These are phyloP conservation scores for Pissodes strobi DNA, from an alignment of 1,140 invertebrate genomes.

Conservation along the genomic window DNA sequence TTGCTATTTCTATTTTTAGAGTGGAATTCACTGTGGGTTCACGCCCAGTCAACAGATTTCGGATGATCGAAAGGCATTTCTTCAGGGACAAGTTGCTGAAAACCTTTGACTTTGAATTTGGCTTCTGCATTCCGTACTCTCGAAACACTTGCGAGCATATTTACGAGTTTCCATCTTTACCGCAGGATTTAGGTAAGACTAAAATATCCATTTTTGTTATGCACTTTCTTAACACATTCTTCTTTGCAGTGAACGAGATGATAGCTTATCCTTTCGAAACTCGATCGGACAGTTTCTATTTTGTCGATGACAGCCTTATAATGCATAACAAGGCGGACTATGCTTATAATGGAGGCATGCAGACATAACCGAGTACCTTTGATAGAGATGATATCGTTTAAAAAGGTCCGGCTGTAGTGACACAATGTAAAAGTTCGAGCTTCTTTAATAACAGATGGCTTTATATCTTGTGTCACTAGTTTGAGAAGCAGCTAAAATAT, in stretches of 20 bases:
- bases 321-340: constrained; percentile 99
- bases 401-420: not conserved
- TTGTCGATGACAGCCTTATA: constrained; percentile 93
- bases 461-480: not conserved
- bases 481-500: not conserved
- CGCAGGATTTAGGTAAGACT: constrained; percentile 77
- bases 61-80: constrained; percentile 98
- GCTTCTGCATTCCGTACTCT: constrained; percentile 97
- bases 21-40: constrained; percentile 96
- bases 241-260: constrained; percentile 90
- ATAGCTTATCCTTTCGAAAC: constrained; percentile 95
- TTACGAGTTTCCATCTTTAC: constrained; percentile 94
- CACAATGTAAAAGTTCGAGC: no score
- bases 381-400: not conserved
- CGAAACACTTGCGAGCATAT: constrained; percentile 98
- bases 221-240: constrained; percentile 36
- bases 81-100: constrained; percentile 93
- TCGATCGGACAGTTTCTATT: constrained; percentile 97
- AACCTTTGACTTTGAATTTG: constrained; percentile 99
- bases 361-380: constrained; percentile 45
- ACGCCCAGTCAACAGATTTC: constrained; percentile 90
- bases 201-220: constrained; percentile 6
- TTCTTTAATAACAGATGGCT: not conserved
- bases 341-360: constrained; percentile 82
- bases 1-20: no score